These are phyloP conservation scores for Macrosteles quadrilineatus DNA, from an alignment of 1,140 invertebrate genomes.

Conservation along the genomic window DNA sequence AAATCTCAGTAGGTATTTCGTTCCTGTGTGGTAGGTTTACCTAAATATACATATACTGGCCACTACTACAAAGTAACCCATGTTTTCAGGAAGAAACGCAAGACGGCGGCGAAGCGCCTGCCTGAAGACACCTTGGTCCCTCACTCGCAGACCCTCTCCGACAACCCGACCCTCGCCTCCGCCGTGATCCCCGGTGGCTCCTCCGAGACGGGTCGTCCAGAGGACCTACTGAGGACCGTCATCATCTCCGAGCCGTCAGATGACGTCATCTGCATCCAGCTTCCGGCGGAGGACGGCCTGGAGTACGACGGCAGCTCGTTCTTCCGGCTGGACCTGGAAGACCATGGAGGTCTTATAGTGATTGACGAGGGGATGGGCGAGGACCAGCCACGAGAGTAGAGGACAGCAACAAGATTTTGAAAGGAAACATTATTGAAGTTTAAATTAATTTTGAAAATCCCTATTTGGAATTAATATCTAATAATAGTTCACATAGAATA, in stretches of 20 bases:
- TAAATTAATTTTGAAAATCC: too few relatives aligned
- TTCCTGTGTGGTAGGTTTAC: too few relatives aligned
- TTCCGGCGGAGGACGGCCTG: slow-evolving; percentile 26
- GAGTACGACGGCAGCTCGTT: slow-evolving; percentile 20
- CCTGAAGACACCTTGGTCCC: not conserved
- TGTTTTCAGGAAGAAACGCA: slow-evolving; percentile 21
- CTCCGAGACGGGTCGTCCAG: slow-evolving; percentile 2
- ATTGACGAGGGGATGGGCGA: slow-evolving; percentile 16
- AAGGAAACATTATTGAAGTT: too few relatives aligned
- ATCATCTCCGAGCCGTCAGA: slow-evolving; percentile 28
- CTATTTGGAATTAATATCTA: too few relatives aligned
- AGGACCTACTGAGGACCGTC: not conserved
- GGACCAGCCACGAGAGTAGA: not conserved
- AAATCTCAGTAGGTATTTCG: too few relatives aligned
- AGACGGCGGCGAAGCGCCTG: not conserved
- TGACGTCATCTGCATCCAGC: slow-evolving; percentile 38
- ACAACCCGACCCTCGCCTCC: slow-evolving; percentile 35
- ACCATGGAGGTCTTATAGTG: slow-evolving; percentile 4
- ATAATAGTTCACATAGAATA: too few relatives aligned
- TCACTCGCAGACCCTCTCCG: not conserved
- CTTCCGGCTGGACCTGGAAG: slow-evolving; percentile 6
- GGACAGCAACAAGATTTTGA: too few relatives aligned
- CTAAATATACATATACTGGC: too few relatives aligned
- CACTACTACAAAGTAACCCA: too few relatives aligned
- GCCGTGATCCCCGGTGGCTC: slow-evolving; percentile 26